phyloP scores from a whole-genome alignment of 35 echinoderm and acorn worm genomes.

The Amphiura filiformis region DNA sequence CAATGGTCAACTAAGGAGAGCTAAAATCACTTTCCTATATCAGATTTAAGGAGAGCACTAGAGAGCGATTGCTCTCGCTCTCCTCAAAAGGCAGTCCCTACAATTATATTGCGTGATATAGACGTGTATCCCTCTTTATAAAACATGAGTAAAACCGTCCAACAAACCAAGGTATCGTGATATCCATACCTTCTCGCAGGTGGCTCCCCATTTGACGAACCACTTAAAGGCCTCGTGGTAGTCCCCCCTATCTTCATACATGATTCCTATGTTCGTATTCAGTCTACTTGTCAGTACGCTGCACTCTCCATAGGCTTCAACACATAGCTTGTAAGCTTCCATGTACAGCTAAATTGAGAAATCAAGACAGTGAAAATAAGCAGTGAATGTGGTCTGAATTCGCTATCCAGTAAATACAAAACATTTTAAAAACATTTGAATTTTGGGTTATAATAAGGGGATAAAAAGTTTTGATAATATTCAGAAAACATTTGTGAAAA shows the following conservation, averaged over 20 bases:
- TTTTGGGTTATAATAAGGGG: background rate
- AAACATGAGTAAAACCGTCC: too few species aligned
- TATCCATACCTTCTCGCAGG: slow-evolving; percentile 61
- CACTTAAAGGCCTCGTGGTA: slow-evolving; percentile 58
- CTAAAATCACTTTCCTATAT: too few species aligned
- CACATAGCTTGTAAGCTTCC: slow-evolving; percentile 58
- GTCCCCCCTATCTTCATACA: slow-evolving; percentile 50
- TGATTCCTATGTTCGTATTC: slow-evolving; percentile 60
- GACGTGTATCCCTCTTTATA: too few species aligned
- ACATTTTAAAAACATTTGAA: background rate
- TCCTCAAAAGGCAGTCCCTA: too few species aligned
- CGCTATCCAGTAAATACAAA: background rate
- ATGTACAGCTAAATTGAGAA: slow-evolving; percentile 47
- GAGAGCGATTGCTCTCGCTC: too few species aligned
- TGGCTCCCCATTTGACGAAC: slow-evolving; percentile 62
- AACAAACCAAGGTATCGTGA: too few species aligned
- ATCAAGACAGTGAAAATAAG: background rate
- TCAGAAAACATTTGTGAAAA: background rate
- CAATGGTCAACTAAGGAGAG: too few species aligned
- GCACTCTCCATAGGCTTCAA: slow-evolving; percentile 71
- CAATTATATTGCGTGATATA: too few species aligned
- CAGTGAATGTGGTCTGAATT: background rate
- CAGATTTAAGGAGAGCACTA: too few species aligned
- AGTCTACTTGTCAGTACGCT: slow-evolving; percentile 51
- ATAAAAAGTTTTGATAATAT: background rate